These are phyloP conservation scores for Oreochromis niloticus DNA, from an alignment of 2,113 vertebrate species.

Conservation along the genomic window DNA sequence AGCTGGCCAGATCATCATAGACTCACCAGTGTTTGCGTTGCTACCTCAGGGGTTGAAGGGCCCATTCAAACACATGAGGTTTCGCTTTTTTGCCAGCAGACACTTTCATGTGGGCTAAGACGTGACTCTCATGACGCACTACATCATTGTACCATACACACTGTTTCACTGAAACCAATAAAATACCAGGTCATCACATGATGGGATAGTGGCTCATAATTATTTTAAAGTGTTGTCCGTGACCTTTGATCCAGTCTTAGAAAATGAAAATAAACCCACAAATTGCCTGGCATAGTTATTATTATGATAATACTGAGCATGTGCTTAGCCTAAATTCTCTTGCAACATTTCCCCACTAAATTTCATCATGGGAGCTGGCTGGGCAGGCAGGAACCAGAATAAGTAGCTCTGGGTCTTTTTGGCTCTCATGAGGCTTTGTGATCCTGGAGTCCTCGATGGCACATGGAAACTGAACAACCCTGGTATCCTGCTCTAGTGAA, in stretches of 20 bases:
- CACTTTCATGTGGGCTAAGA: not conserved
- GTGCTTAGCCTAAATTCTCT: not conserved
- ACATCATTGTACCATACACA: not conserved
- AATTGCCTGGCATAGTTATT: not conserved
- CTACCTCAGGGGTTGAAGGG: constrained; percentile 35
- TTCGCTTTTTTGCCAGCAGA: constrained; percentile 29
- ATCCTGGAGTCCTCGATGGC: constrained; percentile 34
- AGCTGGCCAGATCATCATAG: constrained; percentile 40
- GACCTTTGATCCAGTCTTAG: not conserved
- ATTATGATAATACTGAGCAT: not conserved
- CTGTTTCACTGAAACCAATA: constrained; percentile 1
- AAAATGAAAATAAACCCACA: not conserved
- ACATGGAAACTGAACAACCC: constrained; percentile 26
- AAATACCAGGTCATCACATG: not conserved
- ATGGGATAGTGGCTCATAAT: not conserved
- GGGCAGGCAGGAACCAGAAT: constrained; percentile 14
- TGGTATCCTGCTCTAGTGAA: constrained; percentile 59
- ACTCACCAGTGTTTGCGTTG: constrained; percentile 38
- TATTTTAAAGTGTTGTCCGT: not conserved
- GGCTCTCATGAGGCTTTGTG: constrained; percentile 5
- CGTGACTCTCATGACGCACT: not conserved
- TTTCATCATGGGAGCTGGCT: constrained; percentile 30
- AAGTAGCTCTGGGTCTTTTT: constrained; percentile 33
- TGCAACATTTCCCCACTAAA: constrained; percentile 5
- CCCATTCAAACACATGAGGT: constrained; percentile 14